Conservation (phyloP, 2,113 vertebrate genomes). For the Gulo gulo region DNA sequence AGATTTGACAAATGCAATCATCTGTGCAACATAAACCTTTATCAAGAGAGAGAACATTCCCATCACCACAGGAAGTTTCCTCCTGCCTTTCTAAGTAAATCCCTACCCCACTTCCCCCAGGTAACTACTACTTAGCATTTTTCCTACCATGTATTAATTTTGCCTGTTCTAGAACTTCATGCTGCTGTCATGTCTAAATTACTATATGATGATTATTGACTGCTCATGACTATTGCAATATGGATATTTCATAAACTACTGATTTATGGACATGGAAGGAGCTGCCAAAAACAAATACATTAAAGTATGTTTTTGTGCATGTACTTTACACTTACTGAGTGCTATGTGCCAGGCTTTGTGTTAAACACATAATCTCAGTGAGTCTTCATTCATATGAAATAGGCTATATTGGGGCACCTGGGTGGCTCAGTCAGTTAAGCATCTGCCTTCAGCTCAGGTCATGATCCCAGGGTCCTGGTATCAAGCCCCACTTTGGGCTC, state of each 20-base stretch:
- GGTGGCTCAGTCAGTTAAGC: too few relatives aligned
- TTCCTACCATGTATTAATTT: background rate
- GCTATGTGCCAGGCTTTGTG: background rate
- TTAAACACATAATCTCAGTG: background rate
- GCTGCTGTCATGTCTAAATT: background rate
- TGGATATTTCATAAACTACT: background rate
- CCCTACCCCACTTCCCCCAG: background rate
- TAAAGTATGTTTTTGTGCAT: background rate
- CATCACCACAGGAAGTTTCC: background rate
- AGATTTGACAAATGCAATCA: slow-evolving; percentile 34
- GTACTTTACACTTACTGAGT: background rate
- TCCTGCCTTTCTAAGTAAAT: background rate
- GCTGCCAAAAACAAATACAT: background rate
- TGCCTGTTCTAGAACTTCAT: background rate
- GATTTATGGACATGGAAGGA: slow-evolving; percentile 3
- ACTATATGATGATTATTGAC: background rate
- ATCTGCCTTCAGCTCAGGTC: too few relatives aligned
- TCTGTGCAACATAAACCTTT: background rate
- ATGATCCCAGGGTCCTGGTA: too few relatives aligned
- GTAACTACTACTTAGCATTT: background rate
- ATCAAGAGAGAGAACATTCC: background rate
- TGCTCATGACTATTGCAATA: background rate
- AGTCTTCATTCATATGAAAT: background rate
- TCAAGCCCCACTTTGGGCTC: too few relatives aligned
- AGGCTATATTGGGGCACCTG: background rate